phyloP scores from a whole-genome alignment of 2,888 invertebrate genomes.

The Cyaniris semiargus region DNA sequence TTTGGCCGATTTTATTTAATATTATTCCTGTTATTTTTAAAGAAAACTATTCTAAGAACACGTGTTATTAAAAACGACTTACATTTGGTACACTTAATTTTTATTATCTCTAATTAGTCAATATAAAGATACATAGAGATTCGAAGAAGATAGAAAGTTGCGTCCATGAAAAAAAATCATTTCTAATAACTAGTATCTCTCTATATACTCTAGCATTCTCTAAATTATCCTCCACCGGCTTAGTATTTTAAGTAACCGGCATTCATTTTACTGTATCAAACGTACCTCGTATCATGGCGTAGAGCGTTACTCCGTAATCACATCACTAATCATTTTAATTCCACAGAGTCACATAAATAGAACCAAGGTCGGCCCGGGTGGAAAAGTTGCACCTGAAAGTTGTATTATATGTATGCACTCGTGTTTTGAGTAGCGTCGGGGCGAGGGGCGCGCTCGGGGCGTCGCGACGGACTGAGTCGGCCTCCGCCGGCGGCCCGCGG shows the following conservation, averaged over 20 bases:
- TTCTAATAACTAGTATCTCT: neutral
- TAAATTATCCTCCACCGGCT: neutral
- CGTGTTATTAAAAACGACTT: neutral
- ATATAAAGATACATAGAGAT: neutral
- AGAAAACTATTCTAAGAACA: neutral
- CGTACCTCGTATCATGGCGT: conserved; percentile 72
- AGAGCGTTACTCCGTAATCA: conserved; percentile 66
- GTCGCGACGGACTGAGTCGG: conserved; percentile 66
- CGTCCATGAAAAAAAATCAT: neutral
- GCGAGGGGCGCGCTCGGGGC: conserved; percentile 57
- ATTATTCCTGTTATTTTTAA: neutral
- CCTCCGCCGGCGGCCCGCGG: conserved; percentile 62
- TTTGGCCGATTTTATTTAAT: too few relatives aligned
- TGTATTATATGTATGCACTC: conserved; percentile 48
- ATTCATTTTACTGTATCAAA: conserved; percentile 34
- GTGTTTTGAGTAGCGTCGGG: conserved; percentile 44
- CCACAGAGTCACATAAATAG: conserved; percentile 54
- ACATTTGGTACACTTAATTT: neutral
- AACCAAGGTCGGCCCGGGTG: conserved; percentile 40
- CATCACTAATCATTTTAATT: conserved; percentile 69
- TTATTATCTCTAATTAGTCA: neutral
- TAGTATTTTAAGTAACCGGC: neutral
- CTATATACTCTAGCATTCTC: neutral
- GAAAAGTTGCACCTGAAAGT: conserved; percentile 28
- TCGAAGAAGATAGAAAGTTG: neutral